Conservation (phyloP, 2,888 invertebrate genomes). For the Helleia helle region DNA sequence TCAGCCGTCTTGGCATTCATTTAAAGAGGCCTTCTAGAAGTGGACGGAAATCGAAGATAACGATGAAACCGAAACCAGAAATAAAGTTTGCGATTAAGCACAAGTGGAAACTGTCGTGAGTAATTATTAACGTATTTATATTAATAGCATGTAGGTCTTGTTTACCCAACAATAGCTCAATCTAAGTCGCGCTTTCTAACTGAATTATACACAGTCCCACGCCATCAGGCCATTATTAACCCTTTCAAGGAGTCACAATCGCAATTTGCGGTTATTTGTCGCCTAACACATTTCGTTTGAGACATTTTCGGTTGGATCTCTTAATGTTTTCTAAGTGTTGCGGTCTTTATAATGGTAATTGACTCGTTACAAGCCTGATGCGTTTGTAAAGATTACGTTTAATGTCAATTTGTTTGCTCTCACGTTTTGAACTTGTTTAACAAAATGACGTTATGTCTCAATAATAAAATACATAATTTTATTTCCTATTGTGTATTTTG, state of each 20-base stretch:
- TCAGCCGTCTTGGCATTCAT: no score
- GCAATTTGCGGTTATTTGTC: slow-evolving; percentile 69
- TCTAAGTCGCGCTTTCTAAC: slow-evolving; percentile 53
- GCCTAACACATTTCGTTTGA: slow-evolving; percentile 37
- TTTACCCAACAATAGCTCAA: slow-evolving; percentile 56
- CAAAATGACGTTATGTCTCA: background rate
- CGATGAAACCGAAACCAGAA: no score
- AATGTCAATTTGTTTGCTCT: slow-evolving; percentile 6
- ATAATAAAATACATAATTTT: background rate
- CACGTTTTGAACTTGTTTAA: slow-evolving; percentile 6
- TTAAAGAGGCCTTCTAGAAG: no score
- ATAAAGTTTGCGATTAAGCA: no score
- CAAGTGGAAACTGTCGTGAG: no score
- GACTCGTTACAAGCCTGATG: slow-evolving; percentile 34
- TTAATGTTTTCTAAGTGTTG: slow-evolving; percentile 40
- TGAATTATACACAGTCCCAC: slow-evolving; percentile 60
- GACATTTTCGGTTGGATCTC: slow-evolving; percentile 43
- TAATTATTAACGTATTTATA: slow-evolving; percentile 5
- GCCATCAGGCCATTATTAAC: slow-evolving; percentile 59
- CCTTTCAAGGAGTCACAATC: slow-evolving; percentile 65
- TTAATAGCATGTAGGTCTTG: slow-evolving; percentile 11
- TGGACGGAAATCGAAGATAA: no score
- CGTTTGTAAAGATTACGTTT: slow-evolving; percentile 11
- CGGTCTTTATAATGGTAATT: slow-evolving; percentile 40
- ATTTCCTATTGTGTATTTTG: background rate